Conservation (phyloP, 2,113 vertebrate species). For the Rhombomys opimus region DNA sequence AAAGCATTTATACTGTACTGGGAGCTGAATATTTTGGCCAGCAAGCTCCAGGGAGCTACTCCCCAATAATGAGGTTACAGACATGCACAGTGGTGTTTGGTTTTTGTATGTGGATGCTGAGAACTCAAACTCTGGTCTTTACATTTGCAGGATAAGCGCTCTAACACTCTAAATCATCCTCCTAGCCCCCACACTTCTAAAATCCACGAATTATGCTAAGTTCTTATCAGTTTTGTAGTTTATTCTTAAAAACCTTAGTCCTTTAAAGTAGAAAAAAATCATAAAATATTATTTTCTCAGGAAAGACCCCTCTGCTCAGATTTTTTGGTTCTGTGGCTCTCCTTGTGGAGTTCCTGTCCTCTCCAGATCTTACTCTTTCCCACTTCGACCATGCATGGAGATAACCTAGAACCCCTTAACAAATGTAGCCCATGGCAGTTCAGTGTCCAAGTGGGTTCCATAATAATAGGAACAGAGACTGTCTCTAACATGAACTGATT, state of each 20-base stretch:
- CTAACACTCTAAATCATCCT: not conserved
- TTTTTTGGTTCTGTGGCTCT: too few relatives aligned
- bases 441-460: too few relatives aligned
- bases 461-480: too few relatives aligned
- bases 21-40: not conserved
- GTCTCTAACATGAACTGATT: too few relatives aligned
- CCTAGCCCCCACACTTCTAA: not conserved
- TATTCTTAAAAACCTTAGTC: not conserved
- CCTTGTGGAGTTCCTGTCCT: too few relatives aligned
- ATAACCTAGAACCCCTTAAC: too few relatives aligned
- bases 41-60: not conserved
- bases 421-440: too few relatives aligned
- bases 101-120: not conserved
- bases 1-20: not conserved
- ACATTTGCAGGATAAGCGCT: not conserved
- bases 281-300: not conserved
- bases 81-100: not conserved
- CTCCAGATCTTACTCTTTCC: too few relatives aligned
- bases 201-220: not conserved
- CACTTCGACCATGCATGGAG: too few relatives aligned
- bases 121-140: not conserved
- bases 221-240: slow-evolving; percentile 1
- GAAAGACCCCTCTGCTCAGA: too few relatives aligned
- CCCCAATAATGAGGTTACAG: not conserved
- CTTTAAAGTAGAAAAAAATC: slow-evolving; percentile 12